phyloP scores from a whole-genome alignment of 2,888 invertebrate genomes.

The Andrena camellia region DNA sequence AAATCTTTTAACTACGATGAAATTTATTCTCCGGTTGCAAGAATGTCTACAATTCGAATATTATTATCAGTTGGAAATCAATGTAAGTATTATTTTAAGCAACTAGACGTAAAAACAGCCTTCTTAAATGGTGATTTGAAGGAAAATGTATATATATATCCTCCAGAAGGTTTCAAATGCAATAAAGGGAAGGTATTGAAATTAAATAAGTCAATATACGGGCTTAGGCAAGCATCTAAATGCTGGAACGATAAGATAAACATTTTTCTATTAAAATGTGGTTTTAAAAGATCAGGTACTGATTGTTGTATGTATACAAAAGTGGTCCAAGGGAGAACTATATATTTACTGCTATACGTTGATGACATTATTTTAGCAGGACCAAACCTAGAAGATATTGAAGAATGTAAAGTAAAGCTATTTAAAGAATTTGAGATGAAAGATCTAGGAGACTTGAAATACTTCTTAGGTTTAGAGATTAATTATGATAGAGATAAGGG shows the following conservation, averaged over 20 bases:
- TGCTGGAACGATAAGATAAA: slow-evolving; percentile 5
- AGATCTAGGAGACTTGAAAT: background rate
- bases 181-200: background rate
- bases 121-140: slow-evolving; percentile 55
- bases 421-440: background rate
- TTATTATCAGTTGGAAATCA: slow-evolving; percentile 70
- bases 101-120: slow-evolving; percentile 66
- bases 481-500: background rate
- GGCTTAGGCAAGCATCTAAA: background rate
- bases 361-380: background rate
- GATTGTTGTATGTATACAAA: background rate
- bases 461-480: slow-evolving; percentile 5
- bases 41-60: slow-evolving; percentile 70
- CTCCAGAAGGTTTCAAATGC: too few species aligned
- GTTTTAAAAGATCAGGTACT: background rate
- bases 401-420: background rate
- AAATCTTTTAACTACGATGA: slow-evolving; percentile 69
- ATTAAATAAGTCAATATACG: background rate
- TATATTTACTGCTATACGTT: background rate
- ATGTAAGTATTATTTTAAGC: slow-evolving; percentile 57
- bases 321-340: background rate
- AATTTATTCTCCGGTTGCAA: slow-evolving; percentile 75
- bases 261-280: background rate
- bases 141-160: background rate
- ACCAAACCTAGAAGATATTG: background rate